phyloP scores from a whole-genome alignment of 1,140 invertebrate genomes.

The Microplitis demolitor region DNA sequence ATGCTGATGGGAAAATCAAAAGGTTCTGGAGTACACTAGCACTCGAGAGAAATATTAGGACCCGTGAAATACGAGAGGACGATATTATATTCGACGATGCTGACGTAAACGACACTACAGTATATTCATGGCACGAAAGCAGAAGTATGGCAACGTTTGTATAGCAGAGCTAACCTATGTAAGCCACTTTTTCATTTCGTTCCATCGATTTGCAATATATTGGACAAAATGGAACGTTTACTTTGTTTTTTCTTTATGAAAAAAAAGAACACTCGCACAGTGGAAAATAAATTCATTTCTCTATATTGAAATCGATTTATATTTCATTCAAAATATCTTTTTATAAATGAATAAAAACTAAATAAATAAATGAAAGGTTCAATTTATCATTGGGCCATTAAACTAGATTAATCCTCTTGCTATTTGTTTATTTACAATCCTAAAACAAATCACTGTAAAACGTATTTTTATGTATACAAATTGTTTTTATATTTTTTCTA shows the following conservation, averaged over 20 bases:
- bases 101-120: constrained; percentile 22
- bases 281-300: constrained; percentile 4
- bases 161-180: not conserved
- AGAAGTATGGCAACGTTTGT: not conserved
- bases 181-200: constrained; percentile 23
- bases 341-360: too few species aligned
- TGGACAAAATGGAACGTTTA: constrained; percentile 17
- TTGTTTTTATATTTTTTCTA: too few species aligned
- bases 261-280: not conserved
- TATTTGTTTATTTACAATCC: too few species aligned
- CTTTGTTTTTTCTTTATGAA: constrained; percentile 1
- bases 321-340: too few species aligned
- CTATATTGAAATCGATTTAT: not conserved
- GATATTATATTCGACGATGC: constrained; percentile 36
- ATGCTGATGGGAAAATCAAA: not conserved
- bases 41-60: not conserved
- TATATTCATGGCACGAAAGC: constrained; percentile 21
- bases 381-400: too few species aligned
- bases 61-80: constrained; percentile 40
- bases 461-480: too few species aligned
- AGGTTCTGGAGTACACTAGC: too few species aligned
- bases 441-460: too few species aligned
- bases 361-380: too few species aligned
- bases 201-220: constrained; percentile 25
- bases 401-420: too few species aligned